Evolutionary conservation across 2,113 vertebrate genomes (phyloP).

Genomic region (Mormoops blainvillei): DNA sequence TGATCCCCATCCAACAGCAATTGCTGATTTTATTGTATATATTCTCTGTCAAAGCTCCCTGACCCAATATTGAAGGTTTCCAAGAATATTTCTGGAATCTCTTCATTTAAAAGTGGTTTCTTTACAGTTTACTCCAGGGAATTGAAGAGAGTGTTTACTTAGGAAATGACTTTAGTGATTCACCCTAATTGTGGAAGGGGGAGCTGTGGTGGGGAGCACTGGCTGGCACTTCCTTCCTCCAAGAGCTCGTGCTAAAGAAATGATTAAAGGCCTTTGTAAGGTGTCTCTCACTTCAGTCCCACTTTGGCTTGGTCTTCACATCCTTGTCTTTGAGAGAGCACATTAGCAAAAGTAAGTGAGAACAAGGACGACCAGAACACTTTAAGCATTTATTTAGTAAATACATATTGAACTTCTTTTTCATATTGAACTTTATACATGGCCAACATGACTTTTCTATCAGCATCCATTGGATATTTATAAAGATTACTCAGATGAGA

Average conservation of each 20-base stretch:
- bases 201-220: not conserved
- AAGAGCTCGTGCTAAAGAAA: not conserved
- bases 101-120: not conserved
- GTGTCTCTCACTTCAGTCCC: not conserved
- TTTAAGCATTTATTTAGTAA: slow-evolving; percentile 13
- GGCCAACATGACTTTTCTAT: not conserved
- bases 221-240: not conserved
- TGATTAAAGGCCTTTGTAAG: not conserved
- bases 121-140: not conserved
- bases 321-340: slow-evolving; percentile 10
- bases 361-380: not conserved
- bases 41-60: not conserved
- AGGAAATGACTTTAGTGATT: not conserved
- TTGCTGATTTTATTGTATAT: not conserved
- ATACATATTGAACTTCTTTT: not conserved
- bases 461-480: not conserved
- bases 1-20: not conserved
- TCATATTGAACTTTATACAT: not conserved
- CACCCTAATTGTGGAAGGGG: not conserved
- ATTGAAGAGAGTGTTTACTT: not conserved
- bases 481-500: not conserved
- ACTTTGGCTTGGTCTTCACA: not conserved
- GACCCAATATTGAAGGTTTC: not conserved
- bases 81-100: not conserved
- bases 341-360: not conserved